A percentile compares a stretch with the other conserved stretches of the same genome.
Conservation (phyloP, 2,113 vertebrate species). For the Diglossa brunneiventris region DNA sequence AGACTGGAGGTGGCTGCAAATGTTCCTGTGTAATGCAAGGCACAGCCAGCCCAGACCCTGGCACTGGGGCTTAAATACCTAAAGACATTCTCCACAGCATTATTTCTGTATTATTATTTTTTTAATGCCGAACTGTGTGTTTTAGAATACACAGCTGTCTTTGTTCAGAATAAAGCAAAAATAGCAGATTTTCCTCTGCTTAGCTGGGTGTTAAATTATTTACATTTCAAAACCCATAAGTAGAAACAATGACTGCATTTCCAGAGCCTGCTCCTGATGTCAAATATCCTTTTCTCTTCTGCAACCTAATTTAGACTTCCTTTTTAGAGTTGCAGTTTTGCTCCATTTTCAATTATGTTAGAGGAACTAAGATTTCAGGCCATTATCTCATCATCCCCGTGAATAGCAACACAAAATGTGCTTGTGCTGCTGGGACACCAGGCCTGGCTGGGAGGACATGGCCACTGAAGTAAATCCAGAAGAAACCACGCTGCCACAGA, state of each 20-base stretch:
- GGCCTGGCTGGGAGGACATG: not conserved
- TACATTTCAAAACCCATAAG: conserved; percentile 70
- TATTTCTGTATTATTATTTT: not conserved
- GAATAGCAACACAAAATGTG: not conserved
- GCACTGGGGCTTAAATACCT: conserved; percentile 3
- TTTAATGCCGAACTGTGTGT: conserved; percentile 43
- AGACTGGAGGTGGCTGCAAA: not conserved
- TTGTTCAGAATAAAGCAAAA: conserved; percentile 64
- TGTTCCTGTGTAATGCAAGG: not conserved
- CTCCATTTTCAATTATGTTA: conserved; percentile 42
- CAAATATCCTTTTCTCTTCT: conserved; percentile 62
- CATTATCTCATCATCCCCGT: conserved; percentile 47
- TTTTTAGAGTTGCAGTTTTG: conserved; percentile 33
- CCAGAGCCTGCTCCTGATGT: conserved; percentile 49
- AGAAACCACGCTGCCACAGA: not conserved
- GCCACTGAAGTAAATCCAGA: not conserved
- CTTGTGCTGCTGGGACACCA: not conserved
- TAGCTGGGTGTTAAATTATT: conserved; percentile 71
- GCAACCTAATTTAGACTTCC: conserved; percentile 63
- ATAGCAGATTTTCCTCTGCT: conserved; percentile 62
- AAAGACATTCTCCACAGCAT: not conserved
- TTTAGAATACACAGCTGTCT: conserved; percentile 69
- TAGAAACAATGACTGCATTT: conserved; percentile 68
- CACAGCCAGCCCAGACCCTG: not conserved
- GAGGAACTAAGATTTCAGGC: conserved; percentile 18